These are phyloP conservation scores for Nephotettix cincticeps DNA, from an alignment of 1,140 invertebrate species.

Conservation along the genomic window DNA sequence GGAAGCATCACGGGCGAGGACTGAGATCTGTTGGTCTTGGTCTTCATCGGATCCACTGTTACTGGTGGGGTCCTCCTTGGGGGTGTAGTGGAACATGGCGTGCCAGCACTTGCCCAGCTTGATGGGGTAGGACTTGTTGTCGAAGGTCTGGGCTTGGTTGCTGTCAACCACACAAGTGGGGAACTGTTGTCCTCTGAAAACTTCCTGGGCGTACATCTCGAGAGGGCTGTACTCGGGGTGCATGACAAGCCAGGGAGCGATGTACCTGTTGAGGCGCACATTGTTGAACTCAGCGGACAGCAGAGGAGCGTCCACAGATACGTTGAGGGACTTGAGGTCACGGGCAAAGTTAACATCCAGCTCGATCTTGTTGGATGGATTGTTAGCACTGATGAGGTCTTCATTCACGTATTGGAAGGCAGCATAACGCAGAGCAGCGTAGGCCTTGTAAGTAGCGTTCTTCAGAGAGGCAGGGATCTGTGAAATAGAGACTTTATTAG, in stretches of 20 bases:
- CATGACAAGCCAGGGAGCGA: constrained; percentile 44
- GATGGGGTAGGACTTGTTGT: constrained; percentile 56
- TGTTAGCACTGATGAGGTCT: constrained; percentile 33
- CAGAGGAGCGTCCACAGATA: constrained; percentile 48
- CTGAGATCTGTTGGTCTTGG: constrained; percentile 40
- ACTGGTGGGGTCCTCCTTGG: constrained; percentile 39
- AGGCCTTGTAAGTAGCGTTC: constrained; percentile 38
- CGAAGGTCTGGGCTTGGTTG: constrained; percentile 58
- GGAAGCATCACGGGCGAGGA: constrained; percentile 46
- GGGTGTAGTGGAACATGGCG: constrained; percentile 56
- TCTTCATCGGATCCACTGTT: constrained; percentile 26
- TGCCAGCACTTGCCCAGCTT: constrained; percentile 57
- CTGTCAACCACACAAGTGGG: constrained; percentile 58
- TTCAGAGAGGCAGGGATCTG: constrained; percentile 32
- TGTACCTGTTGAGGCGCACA: constrained; percentile 44
- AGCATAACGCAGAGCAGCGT: constrained; percentile 28
- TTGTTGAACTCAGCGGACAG: constrained; percentile 47
- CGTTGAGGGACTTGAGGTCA: constrained; percentile 47
- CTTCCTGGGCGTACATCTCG: constrained; percentile 46
- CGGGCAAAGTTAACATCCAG: constrained; percentile 48
- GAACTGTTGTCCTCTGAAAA: constrained; percentile 1
- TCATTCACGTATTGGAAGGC: constrained; percentile 35
- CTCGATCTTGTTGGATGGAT: constrained; percentile 50
- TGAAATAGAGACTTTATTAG: constrained; percentile 2
- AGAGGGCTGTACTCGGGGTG: constrained; percentile 48